Evolutionary conservation across 2,797 vertebrate genomes (phyloP).

Genomic region (Kryptolebias ocellatus): DNA sequence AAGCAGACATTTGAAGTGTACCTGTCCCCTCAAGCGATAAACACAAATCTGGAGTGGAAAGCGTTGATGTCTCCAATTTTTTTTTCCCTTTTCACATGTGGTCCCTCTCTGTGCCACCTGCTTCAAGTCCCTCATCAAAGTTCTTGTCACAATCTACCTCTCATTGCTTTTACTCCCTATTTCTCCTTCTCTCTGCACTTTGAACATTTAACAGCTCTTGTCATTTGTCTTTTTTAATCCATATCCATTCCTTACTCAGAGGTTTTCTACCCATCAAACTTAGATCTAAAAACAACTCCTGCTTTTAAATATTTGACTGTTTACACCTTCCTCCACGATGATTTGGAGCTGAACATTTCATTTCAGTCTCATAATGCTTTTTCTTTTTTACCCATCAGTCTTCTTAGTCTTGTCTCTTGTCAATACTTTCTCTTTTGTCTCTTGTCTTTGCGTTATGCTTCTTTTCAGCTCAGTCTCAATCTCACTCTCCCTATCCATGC

Average conservation of each 20-base stretch:
- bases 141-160: constrained; percentile 49
- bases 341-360: constrained; percentile 47
- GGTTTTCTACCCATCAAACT: constrained; percentile 56
- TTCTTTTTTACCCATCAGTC: constrained; percentile 35
- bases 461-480: constrained; percentile 37
- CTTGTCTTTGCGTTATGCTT: constrained; percentile 29
- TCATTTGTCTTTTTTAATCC: constrained; percentile 37
- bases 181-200: constrained; percentile 24
- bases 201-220: constrained; percentile 49
- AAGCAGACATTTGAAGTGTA: constrained; percentile 32
- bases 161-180: neutral
- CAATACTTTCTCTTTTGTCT: constrained; percentile 12
- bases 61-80: constrained; percentile 20
- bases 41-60: constrained; percentile 25
- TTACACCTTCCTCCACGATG: constrained; percentile 34
- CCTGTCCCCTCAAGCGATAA: constrained; percentile 36
- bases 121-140: constrained; percentile 53
- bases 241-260: constrained; percentile 34
- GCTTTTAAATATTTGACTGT: constrained; percentile 52
- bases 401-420: constrained; percentile 23
- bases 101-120: constrained; percentile 40
- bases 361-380: constrained; percentile 45
- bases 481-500: constrained; percentile 7
- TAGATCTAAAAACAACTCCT: constrained; percentile 31
- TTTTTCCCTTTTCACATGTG: constrained; percentile 3